Evolutionary conservation across 2,797 vertebrate species (phyloP).

Genomic region (Trachops cirrhosus): DNA sequence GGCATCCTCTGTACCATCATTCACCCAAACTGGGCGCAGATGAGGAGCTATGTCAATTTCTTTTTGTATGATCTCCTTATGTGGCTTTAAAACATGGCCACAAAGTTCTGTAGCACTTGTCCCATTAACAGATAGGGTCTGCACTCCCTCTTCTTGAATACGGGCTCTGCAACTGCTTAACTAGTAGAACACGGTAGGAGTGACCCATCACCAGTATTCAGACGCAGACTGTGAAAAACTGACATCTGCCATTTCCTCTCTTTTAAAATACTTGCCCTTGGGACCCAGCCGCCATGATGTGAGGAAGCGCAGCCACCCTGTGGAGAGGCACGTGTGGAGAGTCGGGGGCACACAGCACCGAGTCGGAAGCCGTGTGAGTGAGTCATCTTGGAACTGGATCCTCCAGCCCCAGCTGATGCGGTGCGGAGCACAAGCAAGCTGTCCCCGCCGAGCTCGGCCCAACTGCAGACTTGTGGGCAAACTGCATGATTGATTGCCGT

Average conservation of each 20-base stretch:
- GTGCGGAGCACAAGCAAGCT: background rate
- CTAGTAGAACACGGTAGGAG: background rate
- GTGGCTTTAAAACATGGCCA: background rate
- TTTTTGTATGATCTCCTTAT: background rate
- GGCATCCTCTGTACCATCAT: constrained; percentile 70
- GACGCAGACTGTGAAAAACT: background rate
- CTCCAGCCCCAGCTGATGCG: background rate
- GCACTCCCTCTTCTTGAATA: background rate
- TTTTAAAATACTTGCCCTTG: background rate
- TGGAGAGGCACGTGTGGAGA: background rate
- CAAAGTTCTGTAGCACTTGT: background rate
- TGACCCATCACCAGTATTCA: background rate
- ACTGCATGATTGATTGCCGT: background rate
- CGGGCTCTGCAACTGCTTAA: background rate
- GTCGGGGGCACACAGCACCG: background rate
- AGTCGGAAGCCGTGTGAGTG: background rate
- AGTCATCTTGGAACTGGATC: background rate
- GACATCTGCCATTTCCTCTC: background rate
- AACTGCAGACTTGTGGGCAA: background rate
- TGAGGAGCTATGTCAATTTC: constrained; percentile 54
- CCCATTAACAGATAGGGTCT: background rate
- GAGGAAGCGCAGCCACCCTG: background rate
- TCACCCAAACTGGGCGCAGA: constrained; percentile 77
- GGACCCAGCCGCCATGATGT: background rate
- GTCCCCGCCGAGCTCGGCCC: background rate